Percentiles rank a stretch among this genome's conserved stretches.
Conservation (phyloP, 1,140 invertebrate species). For the Anastrepha obliqua region DNA sequence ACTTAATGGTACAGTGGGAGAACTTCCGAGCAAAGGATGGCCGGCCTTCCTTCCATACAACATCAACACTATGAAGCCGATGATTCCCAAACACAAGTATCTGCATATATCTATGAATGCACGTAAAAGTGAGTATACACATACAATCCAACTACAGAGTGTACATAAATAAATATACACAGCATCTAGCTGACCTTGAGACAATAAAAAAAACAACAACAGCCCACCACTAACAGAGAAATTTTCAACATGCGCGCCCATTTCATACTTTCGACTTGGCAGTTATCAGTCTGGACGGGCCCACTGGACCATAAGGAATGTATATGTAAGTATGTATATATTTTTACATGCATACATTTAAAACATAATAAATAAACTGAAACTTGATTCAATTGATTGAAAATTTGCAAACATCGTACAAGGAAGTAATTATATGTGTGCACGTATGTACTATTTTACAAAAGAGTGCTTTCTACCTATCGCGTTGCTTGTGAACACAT, state of each 20-base stretch:
- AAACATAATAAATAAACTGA: background rate
- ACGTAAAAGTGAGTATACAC: background rate
- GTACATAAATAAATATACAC: background rate
- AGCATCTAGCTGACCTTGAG: slow-evolving; percentile 26
- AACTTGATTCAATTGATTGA: background rate
- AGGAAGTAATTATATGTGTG: background rate
- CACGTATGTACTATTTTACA: background rate
- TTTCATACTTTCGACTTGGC: background rate
- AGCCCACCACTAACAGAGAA: background rate
- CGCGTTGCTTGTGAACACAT: background rate
- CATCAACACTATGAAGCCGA: background rate
- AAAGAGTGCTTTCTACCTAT: background rate
- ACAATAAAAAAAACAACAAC: slow-evolving; percentile 16
- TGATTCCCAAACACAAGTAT: no score
- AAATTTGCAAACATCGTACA: background rate
- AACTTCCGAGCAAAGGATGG: slow-evolving; percentile 18
- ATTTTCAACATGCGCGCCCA: background rate
- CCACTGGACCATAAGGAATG: slow-evolving; percentile 7
- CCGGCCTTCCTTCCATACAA: background rate
- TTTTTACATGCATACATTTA: no score
- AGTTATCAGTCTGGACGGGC: slow-evolving; percentile 25
- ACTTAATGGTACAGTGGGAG: background rate
- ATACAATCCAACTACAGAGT: background rate
- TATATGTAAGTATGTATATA: background rate
- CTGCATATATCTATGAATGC: background rate